These are phyloP conservation scores for Collichthys lucidus DNA, from an alignment of 2,113 vertebrate species.

Conservation along the genomic window DNA sequence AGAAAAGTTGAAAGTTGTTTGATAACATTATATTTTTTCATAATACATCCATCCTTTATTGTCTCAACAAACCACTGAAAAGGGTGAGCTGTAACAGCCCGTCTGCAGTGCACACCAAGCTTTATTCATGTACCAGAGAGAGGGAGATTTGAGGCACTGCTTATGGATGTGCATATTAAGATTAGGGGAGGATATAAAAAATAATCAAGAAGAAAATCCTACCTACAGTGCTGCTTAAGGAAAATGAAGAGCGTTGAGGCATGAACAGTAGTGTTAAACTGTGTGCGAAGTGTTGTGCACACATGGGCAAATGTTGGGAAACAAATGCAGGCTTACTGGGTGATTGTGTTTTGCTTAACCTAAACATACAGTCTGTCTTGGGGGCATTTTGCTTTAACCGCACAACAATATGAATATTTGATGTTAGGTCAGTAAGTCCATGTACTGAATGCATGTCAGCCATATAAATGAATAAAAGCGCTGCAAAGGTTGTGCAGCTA, in stretches of 20 bases:
- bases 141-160: constrained; percentile 46
- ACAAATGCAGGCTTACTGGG: constrained; percentile 54
- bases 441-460: neutral
- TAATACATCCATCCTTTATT: neutral
- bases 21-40: neutral
- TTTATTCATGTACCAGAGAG: constrained; percentile 39
- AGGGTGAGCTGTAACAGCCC: constrained; percentile 30
- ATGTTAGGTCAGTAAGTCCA: constrained; percentile 9
- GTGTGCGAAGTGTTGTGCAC: constrained; percentile 36
- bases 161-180: constrained; percentile 60
- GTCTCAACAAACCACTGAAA: constrained; percentile 12
- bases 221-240: constrained; percentile 56
- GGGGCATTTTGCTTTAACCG: constrained; percentile 43
- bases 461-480: neutral
- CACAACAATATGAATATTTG: constrained; percentile 24
- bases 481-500: too few species aligned
- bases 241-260: constrained; percentile 54
- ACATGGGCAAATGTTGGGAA: constrained; percentile 49
- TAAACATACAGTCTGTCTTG: constrained; percentile 40
- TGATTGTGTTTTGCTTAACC: constrained; percentile 58
- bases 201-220: constrained; percentile 62
- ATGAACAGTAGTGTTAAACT: constrained; percentile 54
- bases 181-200: constrained; percentile 54
- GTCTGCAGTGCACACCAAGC: constrained; percentile 31
- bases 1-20: too few species aligned